phyloP scores from a whole-genome alignment of 2,797 vertebrate genomes.

The Cynodonichthys magdalenae region DNA sequence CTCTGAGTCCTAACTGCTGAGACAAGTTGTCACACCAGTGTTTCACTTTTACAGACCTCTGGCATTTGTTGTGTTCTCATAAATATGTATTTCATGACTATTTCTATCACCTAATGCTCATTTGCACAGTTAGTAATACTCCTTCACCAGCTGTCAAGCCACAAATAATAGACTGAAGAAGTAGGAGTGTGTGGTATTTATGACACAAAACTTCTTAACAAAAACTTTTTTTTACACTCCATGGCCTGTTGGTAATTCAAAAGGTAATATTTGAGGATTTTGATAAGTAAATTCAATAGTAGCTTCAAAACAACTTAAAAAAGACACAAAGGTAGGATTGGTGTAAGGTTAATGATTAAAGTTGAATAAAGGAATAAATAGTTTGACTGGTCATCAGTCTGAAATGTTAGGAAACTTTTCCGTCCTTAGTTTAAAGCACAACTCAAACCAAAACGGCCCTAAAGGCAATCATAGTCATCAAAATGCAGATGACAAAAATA shows the following conservation, averaged over 20 bases:
- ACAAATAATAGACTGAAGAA: conserved; percentile 13
- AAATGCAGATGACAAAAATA: too few relatives aligned
- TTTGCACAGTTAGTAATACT: conserved; percentile 54
- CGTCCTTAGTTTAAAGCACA: too few relatives aligned
- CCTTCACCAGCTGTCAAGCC: conserved; percentile 33
- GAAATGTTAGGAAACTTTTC: too few relatives aligned
- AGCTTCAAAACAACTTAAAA: too few relatives aligned
- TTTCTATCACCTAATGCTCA: conserved; percentile 48
- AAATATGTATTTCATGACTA: conserved; percentile 60
- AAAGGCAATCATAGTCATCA: too few relatives aligned
- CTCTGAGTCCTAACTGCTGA: background rate
- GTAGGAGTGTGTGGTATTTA: conserved; percentile 19
- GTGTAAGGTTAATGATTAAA: too few relatives aligned
- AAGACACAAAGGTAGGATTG: too few relatives aligned
- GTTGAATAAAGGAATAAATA: too few relatives aligned
- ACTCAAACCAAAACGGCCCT: too few relatives aligned
- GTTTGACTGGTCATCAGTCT: too few relatives aligned
- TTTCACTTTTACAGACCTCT: conserved; percentile 44
- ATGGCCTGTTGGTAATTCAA: background rate
- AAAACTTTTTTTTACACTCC: conserved; percentile 3
- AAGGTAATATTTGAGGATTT: background rate
- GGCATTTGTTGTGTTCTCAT: conserved; percentile 59
- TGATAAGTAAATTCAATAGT: too few relatives aligned
- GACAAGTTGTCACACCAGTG: conserved; percentile 16
- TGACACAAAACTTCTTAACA: conserved; percentile 8